A percentile compares a stretch with the other conserved stretches of the same genome.
Evolutionary conservation across 2,888 invertebrate genomes (phyloP).

Genomic region (Microctonus hyperodae): DNA sequence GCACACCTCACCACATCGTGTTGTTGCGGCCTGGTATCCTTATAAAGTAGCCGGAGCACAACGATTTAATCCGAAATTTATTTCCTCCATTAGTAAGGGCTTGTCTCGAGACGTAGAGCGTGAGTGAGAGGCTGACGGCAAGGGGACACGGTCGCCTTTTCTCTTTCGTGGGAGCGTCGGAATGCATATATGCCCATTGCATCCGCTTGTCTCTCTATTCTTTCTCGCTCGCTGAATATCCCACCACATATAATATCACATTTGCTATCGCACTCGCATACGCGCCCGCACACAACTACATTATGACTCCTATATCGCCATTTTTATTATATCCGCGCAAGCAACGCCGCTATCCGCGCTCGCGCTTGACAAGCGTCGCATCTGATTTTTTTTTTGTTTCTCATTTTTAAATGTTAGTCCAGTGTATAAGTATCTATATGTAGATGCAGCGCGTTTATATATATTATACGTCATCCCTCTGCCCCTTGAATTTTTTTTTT

Average conservation of each 20-base stretch:
- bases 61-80: slow-evolving; percentile 64
- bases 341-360: slow-evolving; percentile 45
- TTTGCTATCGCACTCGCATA: slow-evolving; percentile 18
- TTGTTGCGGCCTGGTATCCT: slow-evolving; percentile 54
- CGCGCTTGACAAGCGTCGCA: slow-evolving; percentile 52
- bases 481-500: slow-evolving; percentile 7
- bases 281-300: slow-evolving; percentile 55
- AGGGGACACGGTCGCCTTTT: slow-evolving; percentile 18
- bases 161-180: slow-evolving; percentile 53
- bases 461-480: not conserved
- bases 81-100: slow-evolving; percentile 64
- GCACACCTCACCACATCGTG: slow-evolving; percentile 45
- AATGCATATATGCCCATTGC: slow-evolving; percentile 52
- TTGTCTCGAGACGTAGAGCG: slow-evolving; percentile 58
- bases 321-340: slow-evolving; percentile 60
- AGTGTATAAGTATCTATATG: not conserved
- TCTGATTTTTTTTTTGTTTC: slow-evolving; percentile 37
- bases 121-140: slow-evolving; percentile 55
- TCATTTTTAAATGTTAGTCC: slow-evolving; percentile 15
- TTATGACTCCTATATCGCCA: slow-evolving; percentile 62
- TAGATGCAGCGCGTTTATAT: slow-evolving; percentile 26
- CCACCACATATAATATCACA: not conserved
- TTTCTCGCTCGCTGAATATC: slow-evolving; percentile 6
- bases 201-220: slow-evolving; percentile 16
- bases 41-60: slow-evolving; percentile 61